Conservation (phyloP, 37 sponge, comb jelly and placozoan species). For the Oopsacas minuta region DNA sequence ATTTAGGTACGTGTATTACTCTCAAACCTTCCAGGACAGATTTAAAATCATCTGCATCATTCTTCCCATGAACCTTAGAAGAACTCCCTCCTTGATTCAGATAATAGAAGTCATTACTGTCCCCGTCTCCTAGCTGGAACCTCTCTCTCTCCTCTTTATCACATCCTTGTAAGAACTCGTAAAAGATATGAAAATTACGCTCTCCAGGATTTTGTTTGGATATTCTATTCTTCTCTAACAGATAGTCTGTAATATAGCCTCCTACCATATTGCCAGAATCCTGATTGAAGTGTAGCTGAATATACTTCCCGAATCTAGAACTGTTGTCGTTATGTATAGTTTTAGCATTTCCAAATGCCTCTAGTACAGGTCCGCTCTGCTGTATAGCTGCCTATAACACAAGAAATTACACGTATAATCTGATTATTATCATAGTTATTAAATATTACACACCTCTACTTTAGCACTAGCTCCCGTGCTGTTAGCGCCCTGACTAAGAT, state of each 20-base stretch:
- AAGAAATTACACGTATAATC: background rate
- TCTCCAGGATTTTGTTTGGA: slow-evolving; percentile 81
- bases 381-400: background rate
- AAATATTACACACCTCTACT: background rate
- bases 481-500: slow-evolving; percentile 53
- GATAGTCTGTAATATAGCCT: slow-evolving; percentile 83
- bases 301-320: slow-evolving; percentile 96
- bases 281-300: slow-evolving; percentile 69
- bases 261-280: slow-evolving; percentile 60
- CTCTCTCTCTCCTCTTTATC: slow-evolving; percentile 32
- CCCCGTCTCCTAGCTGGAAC: background rate
- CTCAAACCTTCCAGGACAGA: background rate
- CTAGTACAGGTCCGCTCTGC: slow-evolving; percentile 80
- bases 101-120: background rate
- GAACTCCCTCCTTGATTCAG: background rate
- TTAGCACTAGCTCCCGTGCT: background rate
- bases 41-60: background rate
- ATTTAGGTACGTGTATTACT: slow-evolving; percentile 4
- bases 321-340: slow-evolving; percentile 97
- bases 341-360: slow-evolving; percentile 98
- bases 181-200: slow-evolving; percentile 95
- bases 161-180: slow-evolving; percentile 49
- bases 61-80: background rate
- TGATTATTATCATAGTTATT: background rate
- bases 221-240: slow-evolving; percentile 18